Evolutionary conservation across 2,888 invertebrate species (phyloP), one percentile per base, ranked within the genome.

Genomic region (Rhyacophila evoluta): DNA sequence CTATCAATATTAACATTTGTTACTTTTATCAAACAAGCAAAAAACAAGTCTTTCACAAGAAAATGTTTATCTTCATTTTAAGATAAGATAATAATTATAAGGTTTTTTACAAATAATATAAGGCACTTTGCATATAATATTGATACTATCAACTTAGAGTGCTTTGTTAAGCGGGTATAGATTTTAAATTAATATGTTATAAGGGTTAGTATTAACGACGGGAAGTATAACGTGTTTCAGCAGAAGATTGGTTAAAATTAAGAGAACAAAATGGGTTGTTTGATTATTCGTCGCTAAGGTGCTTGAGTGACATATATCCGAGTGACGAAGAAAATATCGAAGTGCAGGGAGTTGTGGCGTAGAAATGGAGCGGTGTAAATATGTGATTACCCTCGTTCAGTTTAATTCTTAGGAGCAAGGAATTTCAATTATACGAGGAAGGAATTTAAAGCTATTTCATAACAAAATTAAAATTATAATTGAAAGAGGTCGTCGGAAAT

Each of bases 261-360:
- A 19, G 55, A 55, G 19, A 55, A 19, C 15, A 55, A 55, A 72
- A 67, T 36, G 67, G 28, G 15, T 2, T 15, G 27, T 3, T 27
- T 12, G 29, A 28, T 28, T 37, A 72, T 67, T 76, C 36, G 67
- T 76, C 76, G 67, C 12, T 25, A 10, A 55, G 1, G 25, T 25
- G 76, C 27, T 19, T 11, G 36, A 76, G 67, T 72, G 41, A 76
- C 39, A 36, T 36, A 72, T 72, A 29, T 29, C n/a, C 25, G 55
- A 25, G 15, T 6, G 69, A 72, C 72, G 36, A 12, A 41, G 41
- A n/a, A n/a, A n/a, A n/a, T 15, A n/a, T 5, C 25, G 55, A 36
- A 15, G 11, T 37, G 39, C 69, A 27, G 69, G 15, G 15, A 33
- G 29, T 27, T 69, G 29, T 28, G 69, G 28, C 19, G 69, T 69